These are phyloP conservation scores for Drosophila seclusa DNA, from an alignment of 2,888 invertebrate species.

Conservation along the genomic window DNA sequence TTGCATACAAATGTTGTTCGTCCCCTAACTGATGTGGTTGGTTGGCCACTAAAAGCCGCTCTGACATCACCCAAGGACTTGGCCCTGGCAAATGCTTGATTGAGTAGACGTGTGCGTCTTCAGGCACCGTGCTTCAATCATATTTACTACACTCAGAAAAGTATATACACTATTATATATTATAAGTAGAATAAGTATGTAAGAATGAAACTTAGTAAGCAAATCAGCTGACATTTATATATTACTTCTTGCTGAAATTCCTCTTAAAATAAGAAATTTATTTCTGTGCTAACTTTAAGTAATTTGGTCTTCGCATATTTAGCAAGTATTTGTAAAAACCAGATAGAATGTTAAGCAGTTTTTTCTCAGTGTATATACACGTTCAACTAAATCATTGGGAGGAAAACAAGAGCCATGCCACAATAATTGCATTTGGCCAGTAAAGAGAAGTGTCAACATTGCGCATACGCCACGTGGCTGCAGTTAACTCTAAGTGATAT, in stretches of 20 bases:
- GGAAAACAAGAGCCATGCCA: conserved; percentile 29
- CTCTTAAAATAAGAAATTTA: background rate
- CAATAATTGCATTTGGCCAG: conserved; percentile 60
- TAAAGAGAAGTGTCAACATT: conserved; percentile 47
- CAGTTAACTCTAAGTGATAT: conserved; percentile 53
- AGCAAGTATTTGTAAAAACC: background rate
- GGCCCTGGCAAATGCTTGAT: conserved; percentile 50
- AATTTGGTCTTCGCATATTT: background rate
- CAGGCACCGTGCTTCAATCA: conserved; percentile 20
- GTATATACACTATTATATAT: background rate
- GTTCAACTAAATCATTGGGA: background rate
- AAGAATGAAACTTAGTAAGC: background rate
- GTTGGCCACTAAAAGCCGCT: conserved; percentile 69
- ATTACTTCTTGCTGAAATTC: background rate
- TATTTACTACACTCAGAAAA: background rate
- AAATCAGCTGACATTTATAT: background rate
- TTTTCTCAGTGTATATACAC: background rate
- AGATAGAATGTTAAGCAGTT: background rate
- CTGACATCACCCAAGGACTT: conserved; percentile 71
- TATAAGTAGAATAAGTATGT: background rate
- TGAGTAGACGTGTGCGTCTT: conserved; percentile 52
- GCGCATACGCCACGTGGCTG: conserved; percentile 69
- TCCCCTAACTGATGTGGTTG: conserved; percentile 56
- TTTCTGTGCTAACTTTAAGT: background rate
- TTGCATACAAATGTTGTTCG: conserved; percentile 51